Conservation (phyloP, 2,113 vertebrate species). For the Fulmarus glacialis region DNA sequence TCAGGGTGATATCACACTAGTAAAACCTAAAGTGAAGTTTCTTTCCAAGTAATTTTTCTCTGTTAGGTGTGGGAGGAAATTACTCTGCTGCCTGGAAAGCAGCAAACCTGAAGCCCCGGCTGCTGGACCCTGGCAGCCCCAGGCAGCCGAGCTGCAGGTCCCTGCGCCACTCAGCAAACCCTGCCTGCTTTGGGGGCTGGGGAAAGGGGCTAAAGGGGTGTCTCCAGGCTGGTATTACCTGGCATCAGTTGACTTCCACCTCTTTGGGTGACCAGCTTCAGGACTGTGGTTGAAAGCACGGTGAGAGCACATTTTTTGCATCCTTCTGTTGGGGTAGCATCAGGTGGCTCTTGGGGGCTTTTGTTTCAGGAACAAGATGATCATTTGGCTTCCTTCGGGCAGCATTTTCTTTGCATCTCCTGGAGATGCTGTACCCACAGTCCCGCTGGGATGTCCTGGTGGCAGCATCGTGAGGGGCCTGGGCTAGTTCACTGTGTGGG, state of each 20-base stretch:
- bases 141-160: background rate
- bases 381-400: background rate
- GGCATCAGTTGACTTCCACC: background rate
- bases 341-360: background rate
- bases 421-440: background rate
- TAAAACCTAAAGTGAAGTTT: background rate
- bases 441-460: background rate
- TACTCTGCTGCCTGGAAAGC: background rate
- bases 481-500: background rate
- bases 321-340: background rate
- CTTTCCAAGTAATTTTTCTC: background rate
- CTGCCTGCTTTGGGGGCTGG: background rate
- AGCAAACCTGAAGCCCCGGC: rapidly evolving
- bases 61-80: background rate
- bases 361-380: background rate
- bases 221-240: background rate
- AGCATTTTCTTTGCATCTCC: background rate
- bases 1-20: background rate
- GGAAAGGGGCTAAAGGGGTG: background rate
- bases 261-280: background rate
- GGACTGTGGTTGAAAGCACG: background rate
- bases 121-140: rapidly evolving
- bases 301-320: background rate
- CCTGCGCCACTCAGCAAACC: background rate
- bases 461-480: too few species aligned